Percentiles rank a stretch among this genome's conserved stretches.
These are phyloP conservation scores for Schizothorax lantsangensis DNA, from an alignment of 2,797 vertebrate genomes.

Conservation along the genomic window DNA sequence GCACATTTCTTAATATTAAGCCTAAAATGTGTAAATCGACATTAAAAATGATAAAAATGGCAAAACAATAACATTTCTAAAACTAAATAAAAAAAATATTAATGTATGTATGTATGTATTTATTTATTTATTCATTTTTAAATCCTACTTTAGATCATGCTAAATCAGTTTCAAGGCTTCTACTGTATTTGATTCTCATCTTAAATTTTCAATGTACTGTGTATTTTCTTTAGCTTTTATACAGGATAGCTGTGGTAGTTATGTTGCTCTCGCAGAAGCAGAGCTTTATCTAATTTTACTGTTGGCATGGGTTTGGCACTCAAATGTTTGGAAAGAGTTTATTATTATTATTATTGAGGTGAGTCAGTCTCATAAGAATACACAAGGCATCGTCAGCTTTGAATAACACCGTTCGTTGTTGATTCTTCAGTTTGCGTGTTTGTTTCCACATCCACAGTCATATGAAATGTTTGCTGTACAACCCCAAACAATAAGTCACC, in stretches of 20 bases:
- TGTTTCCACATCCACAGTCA: constrained; percentile 24
- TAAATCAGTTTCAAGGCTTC: background rate
- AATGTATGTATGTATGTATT: too few relatives aligned
- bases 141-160: background rate
- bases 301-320: background rate
- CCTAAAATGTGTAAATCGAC: too few relatives aligned
- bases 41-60: too few relatives aligned
- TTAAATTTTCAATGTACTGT: background rate
- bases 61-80: too few relatives aligned
- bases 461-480: constrained; percentile 39
- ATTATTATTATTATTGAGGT: background rate
- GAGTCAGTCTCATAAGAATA: constrained; percentile 6
- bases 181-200: background rate
- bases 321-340: constrained; percentile 10
- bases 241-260: background rate
- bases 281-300: background rate
- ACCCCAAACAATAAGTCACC: constrained; percentile 16
- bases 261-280: background rate
- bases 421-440: constrained; percentile 35
- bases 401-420: constrained; percentile 5
- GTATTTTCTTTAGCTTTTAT: background rate
- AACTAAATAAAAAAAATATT: too few relatives aligned
- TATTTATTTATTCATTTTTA: too few relatives aligned
- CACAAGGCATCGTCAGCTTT: constrained; percentile 4
- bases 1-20: too few relatives aligned